phyloP scores from a whole-genome alignment of 1,140 invertebrate species.

The Zaprionus inermis region DNA sequence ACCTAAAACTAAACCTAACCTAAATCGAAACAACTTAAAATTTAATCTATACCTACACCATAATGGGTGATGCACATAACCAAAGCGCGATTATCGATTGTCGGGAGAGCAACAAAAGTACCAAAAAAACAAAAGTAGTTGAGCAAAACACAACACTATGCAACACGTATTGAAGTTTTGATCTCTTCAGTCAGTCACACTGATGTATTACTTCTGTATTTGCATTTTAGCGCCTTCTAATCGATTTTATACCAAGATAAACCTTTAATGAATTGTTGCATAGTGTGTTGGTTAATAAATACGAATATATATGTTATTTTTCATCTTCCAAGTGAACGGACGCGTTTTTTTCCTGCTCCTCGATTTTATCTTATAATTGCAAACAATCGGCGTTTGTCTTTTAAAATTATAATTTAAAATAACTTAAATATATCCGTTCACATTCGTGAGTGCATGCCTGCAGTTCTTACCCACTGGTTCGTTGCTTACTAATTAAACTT shows the following conservation, averaged over 20 bases:
- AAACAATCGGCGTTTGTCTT: too few species aligned
- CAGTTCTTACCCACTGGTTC: too few species aligned
- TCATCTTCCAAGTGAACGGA: too few species aligned
- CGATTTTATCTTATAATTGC: too few species aligned
- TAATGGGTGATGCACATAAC: constrained; percentile 1
- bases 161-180: not conserved
- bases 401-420: too few species aligned
- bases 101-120: not conserved
- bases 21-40: not conserved
- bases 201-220: not conserved
- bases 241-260: not conserved
- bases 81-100: not conserved
- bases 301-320: not conserved
- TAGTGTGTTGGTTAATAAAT: constrained; percentile 28
- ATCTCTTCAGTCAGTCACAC: not conserved
- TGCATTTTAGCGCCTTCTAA: not conserved
- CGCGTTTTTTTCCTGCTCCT: too few species aligned
- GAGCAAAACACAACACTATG: not conserved
- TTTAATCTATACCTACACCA: not conserved
- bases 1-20: not conserved
- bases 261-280: constrained; percentile 15
- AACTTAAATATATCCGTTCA: too few species aligned
- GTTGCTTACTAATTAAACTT: too few species aligned
- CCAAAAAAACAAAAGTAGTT: not conserved
- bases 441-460: too few species aligned